Evolutionary conservation across 2,888 invertebrate genomes (phyloP), one percentile per base, ranked within the genome.

Genomic region (Glaucopsyche alexis): DNA sequence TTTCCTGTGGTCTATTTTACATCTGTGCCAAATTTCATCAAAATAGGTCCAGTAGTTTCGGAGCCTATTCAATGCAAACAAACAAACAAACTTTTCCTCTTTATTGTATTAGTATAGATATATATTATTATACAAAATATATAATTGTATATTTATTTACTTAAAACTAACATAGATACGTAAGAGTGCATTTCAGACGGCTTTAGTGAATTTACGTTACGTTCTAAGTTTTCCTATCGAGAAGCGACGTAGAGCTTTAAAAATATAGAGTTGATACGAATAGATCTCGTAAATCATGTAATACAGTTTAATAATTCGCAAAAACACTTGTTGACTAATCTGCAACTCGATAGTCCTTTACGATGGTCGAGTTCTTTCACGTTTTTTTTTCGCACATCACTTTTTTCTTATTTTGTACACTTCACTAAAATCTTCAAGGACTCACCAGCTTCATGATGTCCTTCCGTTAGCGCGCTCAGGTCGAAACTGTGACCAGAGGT

Each of bases 381-480:
- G 52, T 14, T 74, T 73, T 55, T 65, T 73, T 74, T 75, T 72
- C 47, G 70, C 64, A 67, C 72, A 49, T 8, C 64, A 74, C 73
- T 69, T 73, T 45, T 71, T 73, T 78, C 76, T 75, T 75, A 76
- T 72, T 84, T 83, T 82, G 81, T 78, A 74, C 82, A 85, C 84
- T 78, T 75, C 79, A 76, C 74, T 78, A 79, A 80, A 70, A 79
- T 73, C 74, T 76, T 76, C 83, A 90, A 91, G 92, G 91, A 91
- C 93, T 93, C 88, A 93, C 93, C 93, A 90, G 86, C 84, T 86
- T 92, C 92, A 92, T 92, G 80, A 80, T 86, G 89, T 92, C 91
- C 91, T 92, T 90, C 88, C 87, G 82, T 81, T 81, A 79, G 82
- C 83, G 85, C 84, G 85, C 80, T 84, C 81, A 80, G 85, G 83